These are phyloP conservation scores for Pluvianellus socialis DNA, from an alignment of 2,113 vertebrate species.

Conservation along the genomic window DNA sequence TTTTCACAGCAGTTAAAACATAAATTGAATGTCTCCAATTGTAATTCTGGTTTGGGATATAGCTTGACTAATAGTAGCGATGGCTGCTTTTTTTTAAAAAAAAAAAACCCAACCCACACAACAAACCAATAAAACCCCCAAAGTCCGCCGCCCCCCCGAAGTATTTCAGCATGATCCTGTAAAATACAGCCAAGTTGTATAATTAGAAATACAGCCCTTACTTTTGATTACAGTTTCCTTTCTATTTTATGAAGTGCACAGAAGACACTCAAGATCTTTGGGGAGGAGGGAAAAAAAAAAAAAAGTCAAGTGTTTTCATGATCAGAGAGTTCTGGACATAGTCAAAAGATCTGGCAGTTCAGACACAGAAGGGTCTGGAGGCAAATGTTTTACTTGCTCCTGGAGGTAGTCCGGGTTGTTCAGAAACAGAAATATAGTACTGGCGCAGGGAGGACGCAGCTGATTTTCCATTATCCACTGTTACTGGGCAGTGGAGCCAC, in stretches of 20 bases:
- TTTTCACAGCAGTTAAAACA: not conserved
- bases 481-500: not conserved
- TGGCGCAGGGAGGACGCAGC: not conserved
- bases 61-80: not conserved
- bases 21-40: not conserved
- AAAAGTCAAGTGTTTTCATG: not conserved
- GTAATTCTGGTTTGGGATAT: not conserved
- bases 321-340: not conserved
- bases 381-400: not conserved
- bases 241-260: not conserved
- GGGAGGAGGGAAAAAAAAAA: not conserved
- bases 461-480: conserved; percentile 12
- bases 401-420: not conserved
- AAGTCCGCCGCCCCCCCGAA: rapidly evolving
- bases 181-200: not conserved
- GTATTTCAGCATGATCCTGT: not conserved
- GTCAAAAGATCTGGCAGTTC: not conserved
- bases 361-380: not conserved
- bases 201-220: not conserved
- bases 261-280: not conserved
- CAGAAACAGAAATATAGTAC: not conserved
- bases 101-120: rapidly evolving
- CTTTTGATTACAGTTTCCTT: not conserved
- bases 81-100: not conserved
- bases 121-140: not conserved